Base-by-base conservation (phyloP, 2,888 invertebrate genomes). In the Idaea dimidiata region DNA sequence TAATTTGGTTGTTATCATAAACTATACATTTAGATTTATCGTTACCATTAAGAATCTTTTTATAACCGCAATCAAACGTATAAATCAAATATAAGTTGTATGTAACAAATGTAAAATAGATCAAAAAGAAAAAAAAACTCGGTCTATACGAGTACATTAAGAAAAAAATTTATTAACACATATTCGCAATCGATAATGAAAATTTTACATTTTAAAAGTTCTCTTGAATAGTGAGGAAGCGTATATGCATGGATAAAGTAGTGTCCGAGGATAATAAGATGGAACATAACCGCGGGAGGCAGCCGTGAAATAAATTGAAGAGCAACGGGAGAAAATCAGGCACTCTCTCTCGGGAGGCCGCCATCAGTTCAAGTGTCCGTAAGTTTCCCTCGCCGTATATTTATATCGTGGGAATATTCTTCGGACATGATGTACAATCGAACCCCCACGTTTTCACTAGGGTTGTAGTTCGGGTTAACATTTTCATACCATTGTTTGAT, bases 251-350 rank as follows among this genome's bases (percentile, higher is more conserved):
- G 14, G 43, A 43, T 43, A 43, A 43, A 43, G 43, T 43, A 43
- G 43, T 43, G 43, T 43, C 43, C 43, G 18, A 56, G 59, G 54
- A 59, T 61, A 59, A 62, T 62, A 62, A 64, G 58, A 56, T 14
- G 43, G 43, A 43, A 43, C 43, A 43, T 59, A 33, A 60, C 65
- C 60, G 43, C 58, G 32, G 54, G 59, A 55, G 55, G 43, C 43
- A 43, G 43, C 58, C 53, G 55, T 17, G 55, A 16, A 62, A 63
- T 62, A 66, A 64, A 64, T 64, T 64, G 66, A 60, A 62, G 63
- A 64, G 63, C 43, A 43, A 14, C 43, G 43, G 10, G 43, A 43
- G 43, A 43, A 43, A 43, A 43, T 43, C 43, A 43, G 43, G 14
- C 43, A 43, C 14, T 43, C 43, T 43, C 43, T 43, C 43, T 10